These are phyloP conservation scores for Nymphalis io DNA, from an alignment of 1,140 invertebrate genomes.

Conservation along the genomic window DNA sequence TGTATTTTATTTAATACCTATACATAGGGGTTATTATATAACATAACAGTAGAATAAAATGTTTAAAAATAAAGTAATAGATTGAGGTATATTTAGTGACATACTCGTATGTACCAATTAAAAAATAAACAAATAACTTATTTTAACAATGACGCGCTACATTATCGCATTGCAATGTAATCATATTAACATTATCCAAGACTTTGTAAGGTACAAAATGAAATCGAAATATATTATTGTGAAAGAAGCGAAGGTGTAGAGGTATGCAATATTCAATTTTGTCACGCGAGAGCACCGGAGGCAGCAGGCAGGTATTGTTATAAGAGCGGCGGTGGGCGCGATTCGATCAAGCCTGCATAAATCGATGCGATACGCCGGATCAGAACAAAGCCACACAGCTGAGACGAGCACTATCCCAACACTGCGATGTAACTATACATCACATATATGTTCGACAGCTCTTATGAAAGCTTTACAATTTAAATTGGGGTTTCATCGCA, in stretches of 20 bases:
- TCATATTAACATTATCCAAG: not conserved
- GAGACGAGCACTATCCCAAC: constrained; percentile 51
- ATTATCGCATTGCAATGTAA: not conserved
- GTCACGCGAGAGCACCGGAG: constrained; percentile 38
- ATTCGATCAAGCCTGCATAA: constrained; percentile 70
- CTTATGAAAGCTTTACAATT: not conserved
- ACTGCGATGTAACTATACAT: not conserved
- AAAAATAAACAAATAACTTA: too few species aligned
- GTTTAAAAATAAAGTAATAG: too few species aligned
- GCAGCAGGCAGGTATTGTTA: constrained; percentile 53
- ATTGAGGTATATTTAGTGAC: too few species aligned
- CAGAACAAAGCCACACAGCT: constrained; percentile 67
- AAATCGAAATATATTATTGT: constrained; percentile 9
- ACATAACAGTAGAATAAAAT: too few species aligned
- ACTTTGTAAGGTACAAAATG: constrained; percentile 7
- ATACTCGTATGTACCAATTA: too few species aligned
- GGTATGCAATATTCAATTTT: constrained; percentile 51
- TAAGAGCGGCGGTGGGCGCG: constrained; percentile 45
- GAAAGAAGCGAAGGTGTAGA: constrained; percentile 23
- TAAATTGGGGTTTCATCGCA: not conserved
- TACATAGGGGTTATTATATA: too few species aligned
- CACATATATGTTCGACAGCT: constrained; percentile 2
- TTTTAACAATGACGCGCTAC: not conserved
- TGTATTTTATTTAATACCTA: too few species aligned
- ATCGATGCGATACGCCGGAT: constrained; percentile 73